Conservation (phyloP, 2,797 vertebrate species). For the Acanthurus leucopareius region DNA sequence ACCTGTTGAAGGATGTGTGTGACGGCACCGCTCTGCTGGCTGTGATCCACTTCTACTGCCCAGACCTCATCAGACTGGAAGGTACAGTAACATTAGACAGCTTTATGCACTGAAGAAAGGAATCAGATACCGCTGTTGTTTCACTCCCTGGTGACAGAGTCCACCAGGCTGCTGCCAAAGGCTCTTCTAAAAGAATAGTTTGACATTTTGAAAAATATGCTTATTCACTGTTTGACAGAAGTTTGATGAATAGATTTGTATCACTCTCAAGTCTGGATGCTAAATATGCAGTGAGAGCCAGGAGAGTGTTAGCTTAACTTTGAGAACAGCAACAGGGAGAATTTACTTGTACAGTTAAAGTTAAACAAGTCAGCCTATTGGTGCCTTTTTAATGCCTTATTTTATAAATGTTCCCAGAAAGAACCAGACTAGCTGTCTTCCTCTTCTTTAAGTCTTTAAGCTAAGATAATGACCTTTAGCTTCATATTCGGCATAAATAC, state of each 20-base stretch:
- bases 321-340: neutral
- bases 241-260: neutral
- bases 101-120: neutral
- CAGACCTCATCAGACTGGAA: slow-evolving; percentile 93
- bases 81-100: slow-evolving; percentile 80
- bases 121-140: neutral
- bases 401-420: neutral
- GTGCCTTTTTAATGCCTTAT: too few relatives aligned
- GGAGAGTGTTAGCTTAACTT: slow-evolving; percentile 3
- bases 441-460: neutral
- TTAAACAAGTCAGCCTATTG: too few relatives aligned
- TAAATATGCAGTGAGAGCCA: neutral
- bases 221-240: neutral
- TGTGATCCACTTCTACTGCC: slow-evolving; percentile 96
- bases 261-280: neutral
- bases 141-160: neutral
- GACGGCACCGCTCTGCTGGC: slow-evolving; percentile 92
- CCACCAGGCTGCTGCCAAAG: neutral
- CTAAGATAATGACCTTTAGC: neutral
- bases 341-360: too few relatives aligned
- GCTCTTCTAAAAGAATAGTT: neutral
- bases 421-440: neutral
- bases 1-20: slow-evolving; percentile 92
- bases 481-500: neutral
- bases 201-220: neutral